Evolutionary conservation across 2,888 invertebrate species (phyloP), one percentile per base, ranked within the genome.

Genomic region (Periphyllus acericola): DNA sequence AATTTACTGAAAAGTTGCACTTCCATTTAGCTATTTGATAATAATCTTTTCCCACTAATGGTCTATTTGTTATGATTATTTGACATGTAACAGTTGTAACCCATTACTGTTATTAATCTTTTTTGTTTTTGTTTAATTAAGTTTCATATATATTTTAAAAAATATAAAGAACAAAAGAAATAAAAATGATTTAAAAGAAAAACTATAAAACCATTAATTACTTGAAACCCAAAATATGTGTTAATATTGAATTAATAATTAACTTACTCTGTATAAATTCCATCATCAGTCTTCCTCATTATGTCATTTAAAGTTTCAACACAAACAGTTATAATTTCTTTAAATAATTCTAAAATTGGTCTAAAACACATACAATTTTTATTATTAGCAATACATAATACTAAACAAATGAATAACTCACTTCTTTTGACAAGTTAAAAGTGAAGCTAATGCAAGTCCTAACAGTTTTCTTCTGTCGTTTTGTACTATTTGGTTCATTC

Each of bases 381-480:
- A 76, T 68, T 46, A 89, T 29, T 74, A 71, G 88, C 71, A 83
- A 80, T 29, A 55, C 21, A 68, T 72, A 72, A n/a, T 52, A 72
- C 14, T 71, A 89, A 68, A 85, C 32, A 34, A 74, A 36, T 32
- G 8, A 52, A 85, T 83, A 86, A 40, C 89, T 89, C 89, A 91
- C 91, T 90, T 90, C 88, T 90, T 91, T 89, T 90, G 91, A 85
- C 90, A 91, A 86, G 90, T 91, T 83, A 92, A 91, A 87, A 91
- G 90, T 83, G 93, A 92, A 19, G 92, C 91, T 66, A 93, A 90
- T 21, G 92, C 93, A 91, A 94, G 92, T 92, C 95, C 95, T 90
- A 96, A 94, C 55, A 98, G 93, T 92, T 98, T 98, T 90, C 96
- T 94, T 91, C 96, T 94, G 91, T 97, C 96, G 17, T 94, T 93